Evolutionary conservation across 2,888 invertebrate genomes (phyloP), one percentile per base, ranked within the genome.

Genomic region (Drosophila villosipedis): DNA sequence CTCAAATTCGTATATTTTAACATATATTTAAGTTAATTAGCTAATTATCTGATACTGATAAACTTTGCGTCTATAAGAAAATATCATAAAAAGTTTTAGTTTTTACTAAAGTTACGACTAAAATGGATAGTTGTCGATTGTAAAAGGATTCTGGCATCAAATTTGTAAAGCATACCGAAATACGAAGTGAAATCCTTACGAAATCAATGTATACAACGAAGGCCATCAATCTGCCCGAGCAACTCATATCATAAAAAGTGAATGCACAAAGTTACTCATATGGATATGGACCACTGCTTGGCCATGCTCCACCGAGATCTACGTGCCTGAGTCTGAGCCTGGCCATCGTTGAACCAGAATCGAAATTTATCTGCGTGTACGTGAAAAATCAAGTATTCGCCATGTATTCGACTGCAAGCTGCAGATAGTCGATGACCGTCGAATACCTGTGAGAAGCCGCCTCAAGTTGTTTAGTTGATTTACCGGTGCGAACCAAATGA

Each of bases 381-480:
- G 66, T 37, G 67, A 41, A 37, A 28, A n/a, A 28, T 41, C 37
- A 31, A 22, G 49, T 30, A 28, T 52, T 47, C 35, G 37, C 33
- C n/a, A 25, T 28, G 63, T 72, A 63, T 50, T 37, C 37, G 63
- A 57, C 61, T 73, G 61, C 28, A n/a, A 73, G 54, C 54, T 74
- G 63, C 68, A 72, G 69, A 69, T 77, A 80, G 83, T 83, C 65
- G 69, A 73, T 39, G 30, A 53, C 41, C 43, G 10, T n/a, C 10
- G 59, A 22, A 59, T 52, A 33, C 41, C 50, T 60, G 30, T 7
- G 22, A 7, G 30, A 14, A 12, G 33, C 10, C 41, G 41, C n/a
- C 41, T 14, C 47, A 22, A 14, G 22, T 7, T 14, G 5, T 66
- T 57, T 54, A 60, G 30, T 28, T 59, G 54, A 64, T 59, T 63